Evolutionary conservation across 2,797 vertebrate species (phyloP).

Genomic region (Oreochromis grahami): DNA sequence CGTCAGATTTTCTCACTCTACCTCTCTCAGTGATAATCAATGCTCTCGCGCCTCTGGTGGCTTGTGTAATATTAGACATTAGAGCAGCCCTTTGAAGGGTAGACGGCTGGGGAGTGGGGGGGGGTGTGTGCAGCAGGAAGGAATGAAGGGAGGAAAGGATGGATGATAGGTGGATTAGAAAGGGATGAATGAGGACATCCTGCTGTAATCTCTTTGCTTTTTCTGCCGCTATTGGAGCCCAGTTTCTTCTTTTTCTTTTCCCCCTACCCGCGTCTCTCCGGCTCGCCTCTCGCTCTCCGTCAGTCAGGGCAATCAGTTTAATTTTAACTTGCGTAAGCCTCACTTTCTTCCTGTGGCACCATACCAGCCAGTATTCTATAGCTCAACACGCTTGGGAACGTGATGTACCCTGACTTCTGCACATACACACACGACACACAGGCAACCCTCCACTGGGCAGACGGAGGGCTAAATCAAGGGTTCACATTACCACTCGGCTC

Average conservation of each 20-base stretch:
- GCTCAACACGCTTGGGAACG: slow-evolving; percentile 28
- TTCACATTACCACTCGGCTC: slow-evolving; percentile 34
- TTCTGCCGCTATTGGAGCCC: slow-evolving; percentile 23
- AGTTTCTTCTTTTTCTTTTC: neutral
- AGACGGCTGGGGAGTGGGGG: slow-evolving; percentile 20
- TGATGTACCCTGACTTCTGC: slow-evolving; percentile 1
- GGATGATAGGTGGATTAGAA: slow-evolving; percentile 72
- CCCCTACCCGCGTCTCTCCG: neutral
- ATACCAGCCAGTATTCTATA: slow-evolving; percentile 22
- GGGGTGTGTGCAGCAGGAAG: slow-evolving; percentile 34
- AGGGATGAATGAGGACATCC: slow-evolving; percentile 71
- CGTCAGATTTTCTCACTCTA: slow-evolving; percentile 19
- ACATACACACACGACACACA: neutral
- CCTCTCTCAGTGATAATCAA: slow-evolving; percentile 52
- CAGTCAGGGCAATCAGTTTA: slow-evolving; percentile 34
- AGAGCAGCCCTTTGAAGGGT: slow-evolving; percentile 56
- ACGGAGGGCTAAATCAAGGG: slow-evolving; percentile 20
- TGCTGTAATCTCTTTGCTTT: slow-evolving; percentile 64
- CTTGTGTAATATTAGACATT: slow-evolving; percentile 67
- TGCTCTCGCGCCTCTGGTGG: slow-evolving; percentile 37
- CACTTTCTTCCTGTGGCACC: slow-evolving; percentile 9
- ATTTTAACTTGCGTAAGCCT: slow-evolving; percentile 31
- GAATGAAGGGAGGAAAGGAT: slow-evolving; percentile 45
- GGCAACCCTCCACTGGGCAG: neutral
- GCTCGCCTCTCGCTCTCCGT: slow-evolving; percentile 9